A percentile compares a stretch with the other conserved stretches of the same genome.
phyloP scores from a whole-genome alignment of 2,797 vertebrate genomes.

The Holocentrus rufus region DNA sequence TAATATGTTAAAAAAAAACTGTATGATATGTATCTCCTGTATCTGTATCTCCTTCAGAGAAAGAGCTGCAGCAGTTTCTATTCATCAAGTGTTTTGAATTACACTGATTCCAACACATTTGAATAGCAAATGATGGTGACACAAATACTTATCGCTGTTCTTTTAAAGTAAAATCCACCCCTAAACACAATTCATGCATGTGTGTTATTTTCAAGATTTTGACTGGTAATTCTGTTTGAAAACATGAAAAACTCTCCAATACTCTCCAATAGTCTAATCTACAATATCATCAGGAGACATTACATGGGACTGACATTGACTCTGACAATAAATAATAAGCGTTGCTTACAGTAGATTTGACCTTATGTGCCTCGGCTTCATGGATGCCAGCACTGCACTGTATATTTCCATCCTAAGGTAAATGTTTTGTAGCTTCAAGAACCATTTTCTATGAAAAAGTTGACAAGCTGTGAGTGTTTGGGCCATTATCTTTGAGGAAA shows the following conservation, averaged over 20 bases:
- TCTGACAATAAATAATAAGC: no score
- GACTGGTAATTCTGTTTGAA: no score
- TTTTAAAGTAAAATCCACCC: no score
- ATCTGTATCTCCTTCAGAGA: not conserved
- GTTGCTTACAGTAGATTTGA: not conserved
- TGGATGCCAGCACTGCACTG: not conserved
- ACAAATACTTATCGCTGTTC: no score
- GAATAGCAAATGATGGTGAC: no score
- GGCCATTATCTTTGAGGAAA: conserved; percentile 1
- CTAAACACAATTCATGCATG: no score
- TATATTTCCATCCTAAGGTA: not conserved
- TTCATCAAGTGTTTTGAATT: not conserved
- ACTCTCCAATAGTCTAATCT: no score
- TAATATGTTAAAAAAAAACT: conserved; percentile 40
- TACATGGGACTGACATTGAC: no score
- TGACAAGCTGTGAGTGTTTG: not conserved
- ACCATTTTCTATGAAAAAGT: not conserved
- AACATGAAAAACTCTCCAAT: no score
- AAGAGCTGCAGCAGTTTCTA: not conserved
- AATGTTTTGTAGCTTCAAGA: not conserved
- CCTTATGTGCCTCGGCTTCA: not conserved
- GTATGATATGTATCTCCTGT: not conserved
- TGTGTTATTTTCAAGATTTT: no score
- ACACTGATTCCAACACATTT: no score
- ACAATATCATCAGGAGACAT: no score